These are phyloP conservation scores for Dermochelys coriacea DNA, from an alignment of 2,797 vertebrate genomes.

Conservation along the genomic window DNA sequence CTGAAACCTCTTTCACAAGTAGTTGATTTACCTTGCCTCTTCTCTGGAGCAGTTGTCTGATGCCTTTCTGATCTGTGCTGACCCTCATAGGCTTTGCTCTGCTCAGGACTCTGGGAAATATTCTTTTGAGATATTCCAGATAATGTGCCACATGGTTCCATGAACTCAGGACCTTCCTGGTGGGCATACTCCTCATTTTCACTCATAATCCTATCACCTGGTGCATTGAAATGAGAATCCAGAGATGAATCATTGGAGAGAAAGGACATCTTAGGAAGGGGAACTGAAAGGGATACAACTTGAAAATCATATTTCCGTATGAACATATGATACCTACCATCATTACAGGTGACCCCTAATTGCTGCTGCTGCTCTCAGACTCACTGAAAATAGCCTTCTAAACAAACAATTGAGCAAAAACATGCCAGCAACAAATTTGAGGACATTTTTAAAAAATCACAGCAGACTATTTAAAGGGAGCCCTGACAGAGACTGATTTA, in stretches of 20 bases:
- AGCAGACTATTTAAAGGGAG: neutral
- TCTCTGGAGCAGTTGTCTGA: conserved; percentile 15
- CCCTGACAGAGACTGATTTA: neutral
- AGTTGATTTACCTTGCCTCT: conserved; percentile 43
- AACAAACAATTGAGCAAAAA: neutral
- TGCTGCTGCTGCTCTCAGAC: neutral
- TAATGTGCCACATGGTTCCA: neutral
- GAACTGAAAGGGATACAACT: neutral
- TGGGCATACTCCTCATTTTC: neutral
- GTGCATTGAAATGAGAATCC: neutral
- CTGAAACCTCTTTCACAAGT: conserved; percentile 54
- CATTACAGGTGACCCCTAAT: neutral
- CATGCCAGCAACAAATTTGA: neutral
- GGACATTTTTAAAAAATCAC: no score
- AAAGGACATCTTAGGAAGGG: neutral
- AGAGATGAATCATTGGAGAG: neutral
- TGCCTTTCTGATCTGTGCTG: neutral
- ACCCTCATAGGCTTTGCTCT: neutral
- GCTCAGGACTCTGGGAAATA: neutral
- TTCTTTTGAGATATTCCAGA: neutral
- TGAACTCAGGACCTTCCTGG: neutral
- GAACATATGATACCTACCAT: neutral
- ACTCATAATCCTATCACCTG: neutral
- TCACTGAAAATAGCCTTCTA: neutral
- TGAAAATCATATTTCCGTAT: neutral